Base-by-base conservation (phyloP, 2,888 invertebrate species). In the Mimumesa dahlbomi region DNA sequence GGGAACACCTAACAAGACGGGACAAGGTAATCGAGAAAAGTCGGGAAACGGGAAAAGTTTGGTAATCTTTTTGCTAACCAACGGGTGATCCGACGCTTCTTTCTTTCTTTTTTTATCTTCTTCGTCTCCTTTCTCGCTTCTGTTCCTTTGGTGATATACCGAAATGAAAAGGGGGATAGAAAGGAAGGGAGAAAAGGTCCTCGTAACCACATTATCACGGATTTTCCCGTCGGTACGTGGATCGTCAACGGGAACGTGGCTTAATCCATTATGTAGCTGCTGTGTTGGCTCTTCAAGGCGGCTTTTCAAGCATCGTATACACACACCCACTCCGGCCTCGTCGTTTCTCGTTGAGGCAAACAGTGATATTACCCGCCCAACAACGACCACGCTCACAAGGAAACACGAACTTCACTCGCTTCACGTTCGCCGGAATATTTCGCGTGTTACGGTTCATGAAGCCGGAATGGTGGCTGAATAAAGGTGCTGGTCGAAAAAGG, bases 391-490 rank as follows among this genome's bases (percentile, higher is more conserved):
- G 16, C 14, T 38, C 45, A 25, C 56, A 38, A 62, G 54, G 36
- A 50, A 36, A 65, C 48, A 16, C 40, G 5, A 69, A 58, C 43
- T 56, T 66, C 43, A 52, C n/a, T n/a, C n/a, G 3, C 46, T 21
- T 16, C 29, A 22, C 40, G 53, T 50, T 59, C 49, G 58, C 52
- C 45, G 22, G 59, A 25, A 75, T 68, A 78, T 78, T 82, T 73
- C 70, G 67, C 64, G 68, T 67, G 72, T 75, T 72, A 70, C 78
- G 80, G 77, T 75, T 80, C 78, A 49, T 75, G 61, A 65, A 81
- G 74, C 64, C 66, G 68, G 73, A 79, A 78, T 72, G 58, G 66
- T 21, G 19, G 52, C 38, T 65, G 68, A 68, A 77, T 64, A 62
- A 45, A 38, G 42, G 31, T 14, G 14, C 38, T 13, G 45, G 40